Conservation (phyloP, 2,888 invertebrate genomes). For the Oeneis ivallda region DNA sequence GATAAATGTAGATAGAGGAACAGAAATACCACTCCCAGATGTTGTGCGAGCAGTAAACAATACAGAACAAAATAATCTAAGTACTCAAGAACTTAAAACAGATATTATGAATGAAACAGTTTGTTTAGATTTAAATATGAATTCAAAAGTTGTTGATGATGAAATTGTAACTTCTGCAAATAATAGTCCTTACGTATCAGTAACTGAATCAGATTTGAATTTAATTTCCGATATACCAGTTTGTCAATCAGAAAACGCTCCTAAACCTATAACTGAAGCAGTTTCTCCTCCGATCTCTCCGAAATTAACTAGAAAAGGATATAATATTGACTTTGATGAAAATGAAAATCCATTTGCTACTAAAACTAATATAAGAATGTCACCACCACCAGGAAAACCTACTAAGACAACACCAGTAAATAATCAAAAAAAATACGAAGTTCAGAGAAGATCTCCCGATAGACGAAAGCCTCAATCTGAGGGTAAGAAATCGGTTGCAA, state of each 20-base stretch:
- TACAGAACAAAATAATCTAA: not conserved
- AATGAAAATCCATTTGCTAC: conserved; percentile 69
- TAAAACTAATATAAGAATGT: conserved; percentile 62
- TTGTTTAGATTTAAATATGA: not conserved
- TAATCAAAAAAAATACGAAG: conserved; percentile 12
- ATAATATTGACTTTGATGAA: conserved; percentile 71
- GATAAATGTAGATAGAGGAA: not conserved
- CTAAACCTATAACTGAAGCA: not conserved
- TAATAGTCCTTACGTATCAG: conserved; percentile 22
- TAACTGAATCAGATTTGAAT: conserved; percentile 20
- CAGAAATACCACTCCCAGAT: not conserved
- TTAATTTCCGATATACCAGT: not conserved
- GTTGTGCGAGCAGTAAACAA: conserved; percentile 1
- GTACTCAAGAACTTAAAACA: not conserved
- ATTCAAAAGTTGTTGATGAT: conserved; percentile 5
- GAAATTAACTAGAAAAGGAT: conserved; percentile 51
- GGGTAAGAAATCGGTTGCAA: conserved; percentile 44
- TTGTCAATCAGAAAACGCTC: not conserved
- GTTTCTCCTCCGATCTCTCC: conserved; percentile 4
- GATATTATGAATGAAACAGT: not conserved
- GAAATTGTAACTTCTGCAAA: conserved; percentile 15
- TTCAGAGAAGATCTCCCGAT: conserved; percentile 40
- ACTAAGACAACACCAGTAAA: conserved; percentile 25
- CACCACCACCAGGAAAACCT: conserved; percentile 53
- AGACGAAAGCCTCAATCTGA: conserved; percentile 57